Conservation (phyloP, 2,888 invertebrate genomes). For the Chrysina gloriosa region DNA sequence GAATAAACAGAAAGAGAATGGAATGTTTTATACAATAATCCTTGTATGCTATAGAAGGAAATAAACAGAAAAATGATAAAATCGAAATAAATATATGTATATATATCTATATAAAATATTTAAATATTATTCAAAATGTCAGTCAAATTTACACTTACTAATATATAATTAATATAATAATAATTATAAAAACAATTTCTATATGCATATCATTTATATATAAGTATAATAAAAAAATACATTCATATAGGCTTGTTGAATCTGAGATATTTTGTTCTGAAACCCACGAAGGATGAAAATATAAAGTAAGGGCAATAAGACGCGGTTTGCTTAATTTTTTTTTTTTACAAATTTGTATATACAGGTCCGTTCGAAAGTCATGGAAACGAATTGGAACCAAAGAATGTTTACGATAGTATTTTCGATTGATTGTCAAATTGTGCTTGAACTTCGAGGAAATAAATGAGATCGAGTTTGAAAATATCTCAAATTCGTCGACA, state of each 20-base stretch:
- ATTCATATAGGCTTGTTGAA: not conserved
- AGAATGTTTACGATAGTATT: too few relatives aligned
- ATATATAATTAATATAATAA: conserved; percentile 40
- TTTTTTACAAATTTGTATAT: conserved; percentile 8
- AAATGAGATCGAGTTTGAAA: not conserved
- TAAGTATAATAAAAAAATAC: conserved; percentile 16
- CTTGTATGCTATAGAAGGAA: not conserved
- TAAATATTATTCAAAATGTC: conserved; percentile 46
- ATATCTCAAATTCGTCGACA: conserved; percentile 14
- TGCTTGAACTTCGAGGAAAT: not conserved
- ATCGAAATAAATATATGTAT: conserved; percentile 6
- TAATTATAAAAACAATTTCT: too few relatives aligned
- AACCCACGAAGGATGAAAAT: too few relatives aligned
- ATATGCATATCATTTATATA: too few relatives aligned
- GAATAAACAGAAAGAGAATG: not conserved
- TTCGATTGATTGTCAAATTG: not conserved
- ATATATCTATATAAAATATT: too few relatives aligned
- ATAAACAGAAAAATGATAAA: not conserved
- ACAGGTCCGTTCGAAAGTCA: conserved; percentile 7
- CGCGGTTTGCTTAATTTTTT: not conserved
- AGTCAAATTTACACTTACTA: conserved; percentile 49
- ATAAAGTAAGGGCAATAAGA: not conserved
- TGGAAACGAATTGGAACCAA: too few relatives aligned
- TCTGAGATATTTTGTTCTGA: too few relatives aligned
- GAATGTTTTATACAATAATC: not conserved